These are phyloP conservation scores for Sebastes alutus DNA, from an alignment of 2,797 vertebrate genomes.

Conservation along the genomic window DNA sequence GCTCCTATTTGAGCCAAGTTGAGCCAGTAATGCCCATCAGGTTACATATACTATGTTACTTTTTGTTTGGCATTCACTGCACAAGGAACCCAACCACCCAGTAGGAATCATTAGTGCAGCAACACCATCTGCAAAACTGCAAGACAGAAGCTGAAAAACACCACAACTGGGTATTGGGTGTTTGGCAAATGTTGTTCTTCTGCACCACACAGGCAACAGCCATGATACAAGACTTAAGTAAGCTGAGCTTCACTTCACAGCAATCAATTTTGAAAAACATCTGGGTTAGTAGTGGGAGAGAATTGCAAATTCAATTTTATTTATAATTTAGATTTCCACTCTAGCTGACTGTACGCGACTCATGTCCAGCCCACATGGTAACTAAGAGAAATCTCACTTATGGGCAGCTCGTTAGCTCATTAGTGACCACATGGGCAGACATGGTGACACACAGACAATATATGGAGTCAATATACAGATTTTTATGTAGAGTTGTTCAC, in stretches of 20 bases:
- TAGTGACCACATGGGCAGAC: not conserved
- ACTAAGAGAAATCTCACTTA: not conserved
- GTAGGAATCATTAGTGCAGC: conserved; percentile 56
- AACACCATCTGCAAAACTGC: conserved; percentile 41
- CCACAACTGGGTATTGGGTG: conserved; percentile 14
- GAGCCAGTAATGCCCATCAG: conserved; percentile 19
- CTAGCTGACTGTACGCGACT: not conserved
- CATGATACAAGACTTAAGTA: not conserved
- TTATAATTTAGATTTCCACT: conserved; percentile 13
- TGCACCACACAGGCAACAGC: not conserved
- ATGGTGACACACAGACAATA: not conserved
- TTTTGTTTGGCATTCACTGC: conserved; percentile 49
- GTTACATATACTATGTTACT: conserved; percentile 10
- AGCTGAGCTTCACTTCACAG: not conserved
- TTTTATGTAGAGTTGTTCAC: not conserved
- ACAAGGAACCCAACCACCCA: conserved; percentile 29
- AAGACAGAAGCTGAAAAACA: conserved; percentile 22
- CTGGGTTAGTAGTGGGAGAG: not conserved
- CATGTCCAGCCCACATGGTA: not conserved
- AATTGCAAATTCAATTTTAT: conserved; percentile 17
- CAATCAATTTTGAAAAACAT: conserved; percentile 29
- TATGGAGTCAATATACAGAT: not conserved
- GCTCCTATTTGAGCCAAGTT: conserved; percentile 20
- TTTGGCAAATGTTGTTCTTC: conserved; percentile 5
- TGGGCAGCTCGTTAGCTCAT: not conserved